A percentile compares a stretch with the other conserved stretches of the same genome.
These are phyloP conservation scores for Lobophora halterata DNA, from an alignment of 2,888 invertebrate species.

Conservation along the genomic window DNA sequence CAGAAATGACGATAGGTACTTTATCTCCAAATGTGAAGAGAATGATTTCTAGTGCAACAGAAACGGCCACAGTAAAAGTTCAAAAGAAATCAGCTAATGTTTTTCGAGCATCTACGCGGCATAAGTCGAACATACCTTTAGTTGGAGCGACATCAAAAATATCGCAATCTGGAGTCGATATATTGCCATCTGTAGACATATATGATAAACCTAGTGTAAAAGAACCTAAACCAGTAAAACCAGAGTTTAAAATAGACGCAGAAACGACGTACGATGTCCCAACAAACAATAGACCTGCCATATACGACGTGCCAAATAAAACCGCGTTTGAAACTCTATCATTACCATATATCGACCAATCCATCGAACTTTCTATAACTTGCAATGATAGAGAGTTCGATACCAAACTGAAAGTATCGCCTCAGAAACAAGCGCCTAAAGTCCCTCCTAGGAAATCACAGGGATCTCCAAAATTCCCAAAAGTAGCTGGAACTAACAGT, in stretches of 20 bases:
- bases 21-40: constrained; percentile 83
- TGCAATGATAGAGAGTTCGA: constrained; percentile 77
- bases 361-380: constrained; percentile 71
- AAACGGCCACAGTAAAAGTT: constrained; percentile 63
- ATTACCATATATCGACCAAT: constrained; percentile 72
- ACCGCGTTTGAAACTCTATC: constrained; percentile 72
- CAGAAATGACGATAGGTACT: constrained; percentile 71
- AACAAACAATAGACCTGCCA: constrained; percentile 67
- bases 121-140: constrained; percentile 70
- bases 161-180: constrained; percentile 72
- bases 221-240: constrained; percentile 48
- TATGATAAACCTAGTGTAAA: constrained; percentile 66
- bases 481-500: constrained; percentile 60
- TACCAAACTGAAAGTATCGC: constrained; percentile 67
- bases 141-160: constrained; percentile 77
- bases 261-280: constrained; percentile 71
- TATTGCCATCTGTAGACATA: constrained; percentile 70
- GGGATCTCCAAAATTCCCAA: constrained; percentile 57
- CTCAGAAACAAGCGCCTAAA: constrained; percentile 54
- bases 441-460: constrained; percentile 42
- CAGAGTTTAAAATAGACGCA: constrained; percentile 60
- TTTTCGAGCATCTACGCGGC: constrained; percentile 60
- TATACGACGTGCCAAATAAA: constrained; percentile 73
- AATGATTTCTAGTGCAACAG: constrained; percentile 80
- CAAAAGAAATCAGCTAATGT: constrained; percentile 62